phyloP scores from a whole-genome alignment of 2,797 vertebrate genomes.

The Naso thynnoides region DNA sequence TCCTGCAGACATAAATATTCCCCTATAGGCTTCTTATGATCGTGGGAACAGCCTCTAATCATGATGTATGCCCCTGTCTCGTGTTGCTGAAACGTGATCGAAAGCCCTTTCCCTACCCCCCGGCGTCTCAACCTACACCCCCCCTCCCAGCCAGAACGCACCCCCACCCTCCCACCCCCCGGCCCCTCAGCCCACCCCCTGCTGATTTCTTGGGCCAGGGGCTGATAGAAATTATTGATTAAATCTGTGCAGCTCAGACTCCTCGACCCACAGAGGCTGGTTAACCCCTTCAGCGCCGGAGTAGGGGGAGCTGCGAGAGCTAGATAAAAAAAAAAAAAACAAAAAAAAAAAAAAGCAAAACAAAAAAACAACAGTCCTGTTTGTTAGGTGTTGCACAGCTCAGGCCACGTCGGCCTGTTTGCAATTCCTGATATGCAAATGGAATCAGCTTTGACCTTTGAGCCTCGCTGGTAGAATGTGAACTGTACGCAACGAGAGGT shows the following conservation, averaged over 20 bases:
- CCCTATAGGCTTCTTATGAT: constrained; percentile 87
- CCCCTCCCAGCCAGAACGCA: constrained; percentile 49
- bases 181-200: constrained; percentile 80
- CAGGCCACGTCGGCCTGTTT: constrained; percentile 29
- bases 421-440: constrained; percentile 67
- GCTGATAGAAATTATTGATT: constrained; percentile 96
- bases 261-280: constrained; percentile 87
- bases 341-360: background rate
- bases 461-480: constrained; percentile 36
- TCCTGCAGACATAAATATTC: constrained; percentile 85
- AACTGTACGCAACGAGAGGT: constrained; percentile 57
- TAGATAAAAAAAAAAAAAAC: constrained; percentile 38
- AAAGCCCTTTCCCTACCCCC: constrained; percentile 85
- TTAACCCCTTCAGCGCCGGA: constrained; percentile 87
- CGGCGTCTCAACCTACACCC: constrained; percentile 71
- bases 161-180: constrained; percentile 48
- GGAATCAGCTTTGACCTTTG: constrained; percentile 69
- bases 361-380: constrained; percentile 31
- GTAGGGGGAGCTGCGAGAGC: constrained; percentile 57
- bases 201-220: constrained; percentile 89
- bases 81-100: constrained; percentile 88
- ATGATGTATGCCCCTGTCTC: constrained; percentile 88
- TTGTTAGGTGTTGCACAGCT: constrained; percentile 23
- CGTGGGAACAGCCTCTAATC: constrained; percentile 88
- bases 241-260: constrained; percentile 90